These are phyloP conservation scores for Sinocyclocheilus grahami DNA, from an alignment of 2,113 vertebrate genomes.

Conservation along the genomic window DNA sequence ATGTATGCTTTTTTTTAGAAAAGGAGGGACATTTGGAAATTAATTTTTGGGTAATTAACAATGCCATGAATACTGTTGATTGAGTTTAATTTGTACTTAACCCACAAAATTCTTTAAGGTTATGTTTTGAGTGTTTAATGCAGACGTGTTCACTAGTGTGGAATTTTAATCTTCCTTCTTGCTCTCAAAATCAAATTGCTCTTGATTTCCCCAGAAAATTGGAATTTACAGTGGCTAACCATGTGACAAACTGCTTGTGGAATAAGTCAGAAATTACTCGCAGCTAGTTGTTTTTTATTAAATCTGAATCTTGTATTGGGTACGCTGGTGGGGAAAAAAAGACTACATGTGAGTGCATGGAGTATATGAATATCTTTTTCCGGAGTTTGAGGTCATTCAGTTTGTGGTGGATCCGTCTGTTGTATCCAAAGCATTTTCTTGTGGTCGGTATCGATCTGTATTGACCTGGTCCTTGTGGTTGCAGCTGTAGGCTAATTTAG, in stretches of 20 bases:
- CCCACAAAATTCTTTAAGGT: too few relatives aligned
- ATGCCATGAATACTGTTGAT: too few relatives aligned
- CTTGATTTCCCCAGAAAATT: constrained; percentile 35
- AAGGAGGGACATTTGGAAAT: background rate
- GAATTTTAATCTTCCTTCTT: constrained; percentile 25
- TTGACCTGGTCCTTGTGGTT: constrained; percentile 59
- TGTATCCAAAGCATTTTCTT: constrained; percentile 58
- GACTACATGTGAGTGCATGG: background rate
- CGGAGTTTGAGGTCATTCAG: background rate
- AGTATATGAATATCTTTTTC: background rate
- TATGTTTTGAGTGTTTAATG: background rate
- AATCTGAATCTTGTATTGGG: background rate
- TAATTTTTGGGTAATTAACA: background rate
- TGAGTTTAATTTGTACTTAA: too few relatives aligned
- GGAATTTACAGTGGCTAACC: constrained; percentile 19
- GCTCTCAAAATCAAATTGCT: constrained; percentile 18
- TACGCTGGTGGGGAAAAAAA: background rate
- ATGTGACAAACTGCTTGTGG: constrained; percentile 24
- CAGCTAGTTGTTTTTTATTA: background rate
- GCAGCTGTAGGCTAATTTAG: constrained; percentile 63
- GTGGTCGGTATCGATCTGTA: constrained; percentile 61
- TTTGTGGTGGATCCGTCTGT: constrained; percentile 49
- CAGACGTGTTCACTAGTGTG: constrained; percentile 15
- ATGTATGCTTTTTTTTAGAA: background rate
- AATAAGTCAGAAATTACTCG: constrained; percentile 15